phyloP scores from a whole-genome alignment of 2,797 vertebrate genomes.

The Liparis tanakae region DNA sequence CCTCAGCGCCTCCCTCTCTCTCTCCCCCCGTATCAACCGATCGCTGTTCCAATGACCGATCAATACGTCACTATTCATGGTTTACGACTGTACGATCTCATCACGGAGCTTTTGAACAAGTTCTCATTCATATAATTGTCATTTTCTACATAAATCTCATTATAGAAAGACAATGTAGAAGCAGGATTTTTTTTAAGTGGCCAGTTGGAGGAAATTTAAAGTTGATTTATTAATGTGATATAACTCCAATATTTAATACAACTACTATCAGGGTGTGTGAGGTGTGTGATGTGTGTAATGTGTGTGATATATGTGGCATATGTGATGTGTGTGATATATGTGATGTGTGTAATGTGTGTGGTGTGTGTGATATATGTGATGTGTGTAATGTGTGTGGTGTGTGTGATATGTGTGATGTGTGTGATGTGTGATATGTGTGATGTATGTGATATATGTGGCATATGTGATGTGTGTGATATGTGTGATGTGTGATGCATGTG shows the following conservation, averaged over 20 bases:
- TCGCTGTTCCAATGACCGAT: constrained; percentile 29
- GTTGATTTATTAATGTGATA: neutral
- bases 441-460: too few relatives aligned
- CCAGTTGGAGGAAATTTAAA: neutral
- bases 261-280: neutral
- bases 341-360: too few relatives aligned
- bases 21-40: constrained; percentile 35
- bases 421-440: too few relatives aligned
- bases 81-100: neutral
- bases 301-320: too few relatives aligned
- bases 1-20: constrained; percentile 24
- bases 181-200: neutral
- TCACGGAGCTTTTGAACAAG: constrained; percentile 24
- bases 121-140: neutral
- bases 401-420: too few relatives aligned
- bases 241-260: constrained; percentile 22
- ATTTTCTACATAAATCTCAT: neutral
- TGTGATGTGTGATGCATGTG: too few relatives aligned
- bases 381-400: too few relatives aligned
- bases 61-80: constrained; percentile 19
- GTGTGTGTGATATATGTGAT: too few relatives aligned
- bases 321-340: too few relatives aligned
- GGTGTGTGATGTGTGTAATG: too few relatives aligned
- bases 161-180: neutral
- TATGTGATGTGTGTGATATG: too few relatives aligned